A percentile compares a stretch with the other conserved stretches of the same genome.
phyloP scores from a whole-genome alignment of 2,113 vertebrate genomes.

The Lontra canadensis region DNA sequence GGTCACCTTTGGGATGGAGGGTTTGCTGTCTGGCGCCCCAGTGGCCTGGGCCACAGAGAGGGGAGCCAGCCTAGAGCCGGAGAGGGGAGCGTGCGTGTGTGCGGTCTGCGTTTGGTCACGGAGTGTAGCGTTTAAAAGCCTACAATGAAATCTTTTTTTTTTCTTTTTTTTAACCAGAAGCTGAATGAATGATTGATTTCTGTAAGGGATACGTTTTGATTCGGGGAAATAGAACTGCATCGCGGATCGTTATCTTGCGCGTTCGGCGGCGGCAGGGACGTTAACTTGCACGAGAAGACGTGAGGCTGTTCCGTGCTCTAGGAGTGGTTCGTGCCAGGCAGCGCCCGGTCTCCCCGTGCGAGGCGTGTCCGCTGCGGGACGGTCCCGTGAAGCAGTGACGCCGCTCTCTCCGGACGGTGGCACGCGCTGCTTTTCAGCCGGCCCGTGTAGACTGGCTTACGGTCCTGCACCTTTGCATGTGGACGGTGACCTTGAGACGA shows the following conservation, averaged over 20 bases:
- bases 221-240: neutral
- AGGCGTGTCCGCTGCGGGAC: neutral
- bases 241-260: neutral
- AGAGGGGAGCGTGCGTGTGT: neutral
- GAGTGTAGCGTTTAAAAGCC: neutral
- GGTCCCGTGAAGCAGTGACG: neutral
- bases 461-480: neutral
- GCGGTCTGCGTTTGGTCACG: neutral
- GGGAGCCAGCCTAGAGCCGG: neutral
- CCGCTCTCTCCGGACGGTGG: rapidly evolving
- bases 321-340: neutral
- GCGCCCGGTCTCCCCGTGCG: rapidly evolving
- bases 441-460: neutral
- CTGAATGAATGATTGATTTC: neutral
- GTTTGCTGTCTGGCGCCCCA: neutral
- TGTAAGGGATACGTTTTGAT: neutral
- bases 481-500: neutral
- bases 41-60: neutral
- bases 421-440: neutral
- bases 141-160: neutral
- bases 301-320: neutral
- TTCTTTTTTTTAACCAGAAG: neutral
- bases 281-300: neutral
- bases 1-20: neutral
- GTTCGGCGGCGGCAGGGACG: neutral